Evolutionary conservation across 2,113 vertebrate species (phyloP).

Genomic region (Dermatemys mawii): DNA sequence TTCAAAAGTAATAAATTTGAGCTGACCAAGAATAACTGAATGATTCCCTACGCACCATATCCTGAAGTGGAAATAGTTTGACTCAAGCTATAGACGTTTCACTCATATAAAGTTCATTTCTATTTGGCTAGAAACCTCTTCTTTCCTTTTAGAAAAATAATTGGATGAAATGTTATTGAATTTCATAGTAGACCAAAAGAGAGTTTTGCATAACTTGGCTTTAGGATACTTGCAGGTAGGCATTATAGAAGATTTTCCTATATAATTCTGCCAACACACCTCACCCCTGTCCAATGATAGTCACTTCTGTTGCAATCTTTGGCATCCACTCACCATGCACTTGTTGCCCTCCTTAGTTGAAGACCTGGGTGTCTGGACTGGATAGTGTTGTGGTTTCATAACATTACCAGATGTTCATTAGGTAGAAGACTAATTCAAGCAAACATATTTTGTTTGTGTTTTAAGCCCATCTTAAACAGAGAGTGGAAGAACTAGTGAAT

Average conservation of each 20-base stretch:
- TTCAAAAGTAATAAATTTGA: background rate
- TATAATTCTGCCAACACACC: background rate
- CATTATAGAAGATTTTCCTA: background rate
- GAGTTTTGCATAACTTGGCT: background rate
- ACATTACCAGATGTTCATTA: accelerated
- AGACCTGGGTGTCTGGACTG: background rate
- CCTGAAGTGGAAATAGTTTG: background rate
- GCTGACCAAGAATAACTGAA: background rate
- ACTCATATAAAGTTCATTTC: background rate
- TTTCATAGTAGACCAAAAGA: background rate
- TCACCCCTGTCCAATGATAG: background rate
- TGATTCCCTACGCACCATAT: background rate
- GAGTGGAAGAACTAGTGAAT: background rate
- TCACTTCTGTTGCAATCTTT: background rate
- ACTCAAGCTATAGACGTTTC: background rate
- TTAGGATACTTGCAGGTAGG: background rate
- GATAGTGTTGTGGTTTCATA: accelerated
- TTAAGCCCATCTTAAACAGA: background rate
- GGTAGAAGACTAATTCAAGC: background rate
- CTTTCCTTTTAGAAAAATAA: background rate
- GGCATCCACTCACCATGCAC: background rate
- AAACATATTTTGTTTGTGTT: background rate
- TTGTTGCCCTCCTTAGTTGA: background rate
- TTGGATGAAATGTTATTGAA: background rate
- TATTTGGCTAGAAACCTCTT: background rate